Percentiles rank a stretch among this genome's conserved stretches.
Conservation (phyloP, 2,113 vertebrate species). For the Pantherophis guttatus region DNA sequence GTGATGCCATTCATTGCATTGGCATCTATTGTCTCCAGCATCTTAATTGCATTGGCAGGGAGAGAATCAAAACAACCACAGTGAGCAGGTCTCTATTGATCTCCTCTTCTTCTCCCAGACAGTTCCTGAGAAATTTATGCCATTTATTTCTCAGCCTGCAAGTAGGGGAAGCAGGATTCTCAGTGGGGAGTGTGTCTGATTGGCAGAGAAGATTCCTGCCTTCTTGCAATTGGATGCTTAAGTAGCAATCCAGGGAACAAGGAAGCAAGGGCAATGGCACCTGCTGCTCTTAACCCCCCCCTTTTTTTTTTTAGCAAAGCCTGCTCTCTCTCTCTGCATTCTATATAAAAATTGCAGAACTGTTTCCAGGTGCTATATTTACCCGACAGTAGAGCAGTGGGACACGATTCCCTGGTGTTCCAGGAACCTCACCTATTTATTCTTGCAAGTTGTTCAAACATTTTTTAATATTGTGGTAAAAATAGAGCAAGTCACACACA, state of each 20-base stretch:
- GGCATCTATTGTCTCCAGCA: slow-evolving; percentile 57
- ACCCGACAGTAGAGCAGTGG: slow-evolving; percentile 1
- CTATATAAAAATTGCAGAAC: background rate
- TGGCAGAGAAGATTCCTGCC: background rate
- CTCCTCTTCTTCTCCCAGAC: background rate
- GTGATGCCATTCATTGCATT: slow-evolving; percentile 47
- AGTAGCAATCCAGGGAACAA: background rate
- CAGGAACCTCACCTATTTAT: slow-evolving; percentile 1
- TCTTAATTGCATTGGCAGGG: slow-evolving; percentile 64
- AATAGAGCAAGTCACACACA: background rate
- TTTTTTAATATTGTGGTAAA: background rate
- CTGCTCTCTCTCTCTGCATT: background rate
- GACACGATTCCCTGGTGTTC: slow-evolving; percentile 2
- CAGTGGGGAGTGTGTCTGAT: background rate
- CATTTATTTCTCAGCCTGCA: background rate
- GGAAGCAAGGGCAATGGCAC: background rate
- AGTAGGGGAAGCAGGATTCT: background rate
- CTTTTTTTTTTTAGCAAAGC: background rate
- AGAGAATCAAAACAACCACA: slow-evolving; percentile 55
- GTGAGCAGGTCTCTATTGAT: slow-evolving; percentile 54
- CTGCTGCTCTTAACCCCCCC: background rate
- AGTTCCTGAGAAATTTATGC: slow-evolving; percentile 1
- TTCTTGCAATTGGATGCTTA: background rate
- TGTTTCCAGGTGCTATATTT: slow-evolving; percentile 8
- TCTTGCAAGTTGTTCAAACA: background rate